Evolutionary conservation across 1,140 invertebrate genomes (phyloP), one percentile per base, ranked within the genome.

Genomic region (Pachyrhynchus sulphureomaculatus): DNA sequence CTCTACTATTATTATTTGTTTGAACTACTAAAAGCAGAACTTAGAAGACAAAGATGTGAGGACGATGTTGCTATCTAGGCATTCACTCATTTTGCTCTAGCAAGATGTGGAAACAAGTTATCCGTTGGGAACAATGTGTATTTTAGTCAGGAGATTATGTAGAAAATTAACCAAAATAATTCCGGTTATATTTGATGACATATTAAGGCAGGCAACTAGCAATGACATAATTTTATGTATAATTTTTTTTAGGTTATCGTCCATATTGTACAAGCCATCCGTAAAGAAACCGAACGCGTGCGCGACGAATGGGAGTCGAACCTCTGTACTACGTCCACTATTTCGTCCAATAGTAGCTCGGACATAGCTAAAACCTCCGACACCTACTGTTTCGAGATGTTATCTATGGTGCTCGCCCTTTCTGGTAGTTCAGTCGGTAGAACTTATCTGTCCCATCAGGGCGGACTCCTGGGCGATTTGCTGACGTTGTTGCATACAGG

Each of bases 381-480:
- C 79, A 93, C 92, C 6, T 98, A 97, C 73, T 98, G 95, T 79
- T 98, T 98, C 76, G 95, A 98, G 80, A 95, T 98, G 91, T 78
- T 98, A 5, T 96, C 93, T 0, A 92, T 98, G 86, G 95, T 89
- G 13, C 75, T 96, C 60, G 95, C 96, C 0, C 76, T 98, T n/a
- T 96, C 92, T 65, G 95, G 95, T 2, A 96, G 93, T 62, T 83
- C 86, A 0, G 93, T 96, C 0, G 95, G 95, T 0, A 81, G 94
- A 24, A 85, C 87, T 8, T 96, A 97, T 77, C 78, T 98, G 3
- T 92, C 94, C 0, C 91, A 95, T 71, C 93, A 96, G 70, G 85
- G 87, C 23, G 89, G 87, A 24, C 74, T 98, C 6, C 78, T 98
- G 0, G 82, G 86, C 26, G 93, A 98, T 78, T 77, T 98, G 17